These are phyloP conservation scores for Eutrigla gurnardus DNA, from an alignment of 2,797 vertebrate species.

Conservation along the genomic window DNA sequence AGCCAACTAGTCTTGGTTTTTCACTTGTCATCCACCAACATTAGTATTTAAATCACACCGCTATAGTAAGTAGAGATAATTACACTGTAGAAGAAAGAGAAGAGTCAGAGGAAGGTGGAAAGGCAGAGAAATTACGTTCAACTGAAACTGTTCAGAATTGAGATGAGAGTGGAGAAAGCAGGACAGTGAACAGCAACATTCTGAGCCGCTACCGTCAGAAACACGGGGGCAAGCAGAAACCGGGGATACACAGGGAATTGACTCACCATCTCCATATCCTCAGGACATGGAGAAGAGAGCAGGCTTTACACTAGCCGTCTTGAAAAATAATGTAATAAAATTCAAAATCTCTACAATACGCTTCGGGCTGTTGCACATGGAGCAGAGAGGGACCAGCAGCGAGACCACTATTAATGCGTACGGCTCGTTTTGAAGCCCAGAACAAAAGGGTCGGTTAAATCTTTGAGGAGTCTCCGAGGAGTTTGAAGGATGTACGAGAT, in stretches of 20 bases:
- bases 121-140: not conserved
- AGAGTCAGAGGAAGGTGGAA: not conserved
- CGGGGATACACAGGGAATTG: constrained; percentile 28
- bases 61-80: not conserved
- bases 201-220: constrained; percentile 25
- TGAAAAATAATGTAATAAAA: constrained; percentile 67
- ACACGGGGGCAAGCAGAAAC: constrained; percentile 18
- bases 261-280: constrained; percentile 45
- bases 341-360: constrained; percentile 49
- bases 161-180: not conserved
- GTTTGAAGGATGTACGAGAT: constrained; percentile 14
- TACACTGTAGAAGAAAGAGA: not conserved
- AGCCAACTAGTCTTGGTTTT: no score
- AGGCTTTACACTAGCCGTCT: constrained; percentile 45
- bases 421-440: constrained; percentile 40
- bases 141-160: not conserved
- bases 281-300: constrained; percentile 18
- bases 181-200: constrained; percentile 1
- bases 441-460: constrained; percentile 35
- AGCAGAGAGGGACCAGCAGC: constrained; percentile 15
- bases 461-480: constrained; percentile 36
- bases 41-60: not conserved
- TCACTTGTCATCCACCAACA: not conserved
- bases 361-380: constrained; percentile 47
- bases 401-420: constrained; percentile 27